These are phyloP conservation scores for Naso thynnoides DNA, from an alignment of 2,797 vertebrate genomes.

Conservation along the genomic window DNA sequence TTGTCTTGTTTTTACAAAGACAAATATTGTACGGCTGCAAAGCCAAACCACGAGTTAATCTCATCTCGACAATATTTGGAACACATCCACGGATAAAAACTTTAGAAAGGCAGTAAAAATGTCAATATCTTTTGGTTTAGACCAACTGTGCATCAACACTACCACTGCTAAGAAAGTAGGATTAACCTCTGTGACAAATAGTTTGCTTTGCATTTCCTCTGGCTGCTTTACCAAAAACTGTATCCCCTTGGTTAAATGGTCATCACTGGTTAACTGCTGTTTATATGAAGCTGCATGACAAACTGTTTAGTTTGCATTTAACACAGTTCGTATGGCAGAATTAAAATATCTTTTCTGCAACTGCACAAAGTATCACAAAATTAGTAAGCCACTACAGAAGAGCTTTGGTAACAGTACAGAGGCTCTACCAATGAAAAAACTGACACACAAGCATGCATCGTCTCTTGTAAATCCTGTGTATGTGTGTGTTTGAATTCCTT, in stretches of 20 bases:
- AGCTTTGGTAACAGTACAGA: background rate
- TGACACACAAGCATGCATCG: background rate
- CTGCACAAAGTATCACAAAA: too few relatives aligned
- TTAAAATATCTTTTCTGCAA: too few relatives aligned
- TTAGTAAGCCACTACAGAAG: too few relatives aligned
- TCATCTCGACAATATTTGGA: background rate
- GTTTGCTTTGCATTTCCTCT: background rate
- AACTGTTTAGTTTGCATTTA: background rate
- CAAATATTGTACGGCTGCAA: background rate
- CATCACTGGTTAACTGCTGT: background rate
- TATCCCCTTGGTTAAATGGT: background rate
- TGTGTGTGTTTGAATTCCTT: background rate
- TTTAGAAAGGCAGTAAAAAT: background rate
- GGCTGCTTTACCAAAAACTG: background rate
- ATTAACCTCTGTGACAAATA: background rate
- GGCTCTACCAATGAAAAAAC: background rate
- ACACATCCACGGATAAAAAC: background rate
- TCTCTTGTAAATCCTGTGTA: background rate
- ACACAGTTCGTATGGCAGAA: too few relatives aligned
- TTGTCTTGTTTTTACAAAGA: background rate
- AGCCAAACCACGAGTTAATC: background rate
- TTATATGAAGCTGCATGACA: background rate
- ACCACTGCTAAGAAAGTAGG: background rate
- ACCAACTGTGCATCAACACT: background rate
- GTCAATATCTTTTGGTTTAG: background rate